Base-by-base conservation (phyloP, 2,113 vertebrate species). In the Chionodraco myersi region DNA sequence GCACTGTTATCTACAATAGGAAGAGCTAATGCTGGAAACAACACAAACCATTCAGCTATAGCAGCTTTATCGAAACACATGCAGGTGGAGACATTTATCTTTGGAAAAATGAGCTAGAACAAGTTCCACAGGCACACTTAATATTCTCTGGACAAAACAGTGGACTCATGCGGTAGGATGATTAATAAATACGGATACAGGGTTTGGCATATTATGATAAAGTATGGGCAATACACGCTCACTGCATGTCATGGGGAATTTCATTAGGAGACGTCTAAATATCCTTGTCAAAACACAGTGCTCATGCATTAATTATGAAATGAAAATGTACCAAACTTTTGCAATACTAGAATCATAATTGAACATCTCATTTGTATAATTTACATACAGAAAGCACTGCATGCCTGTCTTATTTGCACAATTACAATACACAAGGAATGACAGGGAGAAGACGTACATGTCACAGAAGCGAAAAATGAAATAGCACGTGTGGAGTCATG, bases 401-500 rank as follows among this genome's bases (percentile, higher is more conserved):
- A 82, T 65, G 86, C 77, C 59, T 75, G 90, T 82, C 82, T 82
- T 60, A 73, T 82, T 82, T 75, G 79, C 80, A 92, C 64, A 89
- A 70, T 79, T 84, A 57, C 75, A 79, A 88, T 72, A 89, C 68
- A 85, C 51, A 23, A 64, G 91, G 80, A 79, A 91, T 91, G 89
- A 89, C 84, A 76, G 87, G 91, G 79, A 76, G 77, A 76, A 61
- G 83, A 80, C 45, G 70, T 65, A 84, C 66, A 83, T 85, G 86
- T 90, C 92, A 93, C 87, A 89, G 76, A 82, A 87, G 85, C 82
- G 61, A 87, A 92, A 41, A 93, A 94, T 92, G 85, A 89, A 89
- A 92, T 44, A 86, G 88, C 86, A 87, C 49, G 80, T 90, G 88
- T 94, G 87, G 86, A 94, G 77, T 93, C 92, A 94, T 92, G 94